phyloP scores from a whole-genome alignment of 2,113 vertebrate species.

The Gymnobelideus leadbeateri region DNA sequence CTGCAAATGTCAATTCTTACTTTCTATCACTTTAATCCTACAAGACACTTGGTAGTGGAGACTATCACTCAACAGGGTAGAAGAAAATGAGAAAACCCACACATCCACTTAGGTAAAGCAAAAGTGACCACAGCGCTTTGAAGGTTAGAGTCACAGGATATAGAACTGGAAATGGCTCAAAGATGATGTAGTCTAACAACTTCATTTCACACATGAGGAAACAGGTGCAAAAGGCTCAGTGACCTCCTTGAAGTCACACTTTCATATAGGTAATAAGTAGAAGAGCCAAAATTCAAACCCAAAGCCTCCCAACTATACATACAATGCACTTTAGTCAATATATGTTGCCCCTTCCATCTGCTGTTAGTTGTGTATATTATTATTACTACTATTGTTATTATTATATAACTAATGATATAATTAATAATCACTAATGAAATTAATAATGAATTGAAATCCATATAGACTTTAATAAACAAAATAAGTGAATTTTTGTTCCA shows the following conservation, averaged over 20 bases:
- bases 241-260: not conserved
- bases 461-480: not conserved
- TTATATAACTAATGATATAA: not conserved
- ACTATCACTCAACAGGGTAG: not conserved
- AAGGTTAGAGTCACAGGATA: not conserved
- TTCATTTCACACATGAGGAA: not conserved
- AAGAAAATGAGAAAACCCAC: not conserved
- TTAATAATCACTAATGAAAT: not conserved
- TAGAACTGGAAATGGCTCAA: not conserved
- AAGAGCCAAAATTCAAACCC: not conserved
- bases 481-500: not conserved
- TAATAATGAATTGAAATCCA: not conserved
- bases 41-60: conserved; percentile 44
- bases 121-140: not conserved
- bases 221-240: not conserved
- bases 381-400: not conserved
- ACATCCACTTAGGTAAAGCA: not conserved
- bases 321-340: not conserved
- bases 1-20: conserved; percentile 52
- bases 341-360: not conserved
- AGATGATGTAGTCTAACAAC: not conserved
- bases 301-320: not conserved
- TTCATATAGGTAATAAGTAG: not conserved
- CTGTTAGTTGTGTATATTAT: not conserved
- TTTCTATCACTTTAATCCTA: conserved; percentile 37